Conservation (phyloP, 1,140 invertebrate species). For the Dreissena polymorpha region DNA sequence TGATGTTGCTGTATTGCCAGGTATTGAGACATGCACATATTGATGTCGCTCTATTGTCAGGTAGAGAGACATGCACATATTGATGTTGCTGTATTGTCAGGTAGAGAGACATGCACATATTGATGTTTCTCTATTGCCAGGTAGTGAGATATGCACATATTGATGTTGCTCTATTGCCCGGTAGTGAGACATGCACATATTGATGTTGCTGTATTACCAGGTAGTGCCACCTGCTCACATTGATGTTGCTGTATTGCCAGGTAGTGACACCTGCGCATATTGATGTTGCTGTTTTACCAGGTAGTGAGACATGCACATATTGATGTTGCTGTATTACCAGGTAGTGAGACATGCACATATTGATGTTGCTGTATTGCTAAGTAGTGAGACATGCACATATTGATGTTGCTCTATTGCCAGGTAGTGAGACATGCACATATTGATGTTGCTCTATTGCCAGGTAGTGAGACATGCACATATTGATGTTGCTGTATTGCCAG, state of each 20-base stretch:
- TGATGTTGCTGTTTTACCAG: slow-evolving; percentile 75
- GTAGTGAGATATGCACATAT: slow-evolving; percentile 77
- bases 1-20: slow-evolving; percentile 75
- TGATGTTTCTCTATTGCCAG: slow-evolving; percentile 75
- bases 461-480: slow-evolving; percentile 77
- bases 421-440: slow-evolving; percentile 77
- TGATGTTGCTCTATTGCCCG: slow-evolving; percentile 75
- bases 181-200: slow-evolving; percentile 77
- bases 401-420: slow-evolving; percentile 75
- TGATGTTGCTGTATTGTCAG: slow-evolving; percentile 75
- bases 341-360: slow-evolving; percentile 77
- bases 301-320: slow-evolving; percentile 77
- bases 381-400: slow-evolving; percentile 77
- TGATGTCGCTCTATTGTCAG: slow-evolving; percentile 75
- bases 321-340: slow-evolving; percentile 75
- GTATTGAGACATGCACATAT: slow-evolving; percentile 77
- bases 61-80: slow-evolving; percentile 77
- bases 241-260: slow-evolving; percentile 75
- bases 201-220: slow-evolving; percentile 75
- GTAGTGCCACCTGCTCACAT: slow-evolving; percentile 76
- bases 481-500: slow-evolving; percentile 75
- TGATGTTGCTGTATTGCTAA: slow-evolving; percentile 75
- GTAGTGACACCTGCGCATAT: slow-evolving; percentile 77
- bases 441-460: slow-evolving; percentile 75
- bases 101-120: slow-evolving; percentile 77